Conservation (phyloP, 2,113 vertebrate genomes). For the Xenopus laevis region DNA sequence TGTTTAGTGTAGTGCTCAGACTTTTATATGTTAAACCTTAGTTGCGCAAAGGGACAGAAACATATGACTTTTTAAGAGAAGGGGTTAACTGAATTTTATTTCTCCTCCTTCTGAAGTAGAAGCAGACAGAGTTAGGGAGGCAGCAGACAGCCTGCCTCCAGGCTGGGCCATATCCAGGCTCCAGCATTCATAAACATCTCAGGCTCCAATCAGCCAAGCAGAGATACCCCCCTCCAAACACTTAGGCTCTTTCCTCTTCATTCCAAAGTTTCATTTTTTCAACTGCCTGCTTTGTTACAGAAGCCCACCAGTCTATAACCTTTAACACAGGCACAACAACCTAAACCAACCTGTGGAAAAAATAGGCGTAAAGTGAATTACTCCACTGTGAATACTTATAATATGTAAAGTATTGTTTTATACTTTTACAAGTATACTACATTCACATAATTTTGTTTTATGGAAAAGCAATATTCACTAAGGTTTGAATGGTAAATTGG, state of each 20-base stretch:
- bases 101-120: conserved; percentile 58
- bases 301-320: not conserved
- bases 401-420: no score
- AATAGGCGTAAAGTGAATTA: not conserved
- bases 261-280: conserved; percentile 41
- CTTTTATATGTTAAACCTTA: not conserved
- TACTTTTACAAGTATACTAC: no score
- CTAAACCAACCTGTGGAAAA: not conserved
- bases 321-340: not conserved
- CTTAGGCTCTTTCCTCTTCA: conserved; percentile 1
- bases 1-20: not conserved
- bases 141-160: conserved; percentile 60
- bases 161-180: conserved; percentile 57
- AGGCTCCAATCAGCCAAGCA: conserved; percentile 55
- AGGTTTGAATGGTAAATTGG: no score
- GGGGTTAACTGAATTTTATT: conserved; percentile 25
- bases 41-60: not conserved
- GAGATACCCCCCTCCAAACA: conserved; percentile 43
- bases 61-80: not conserved
- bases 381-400: not conserved
- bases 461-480: no score
- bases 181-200: conserved; percentile 54
- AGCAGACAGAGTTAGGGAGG: conserved; percentile 60
- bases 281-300: conserved; percentile 53
- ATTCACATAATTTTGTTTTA: no score